Conservation (phyloP, 2,888 invertebrate species). For the Ormyrus thymus region DNA sequence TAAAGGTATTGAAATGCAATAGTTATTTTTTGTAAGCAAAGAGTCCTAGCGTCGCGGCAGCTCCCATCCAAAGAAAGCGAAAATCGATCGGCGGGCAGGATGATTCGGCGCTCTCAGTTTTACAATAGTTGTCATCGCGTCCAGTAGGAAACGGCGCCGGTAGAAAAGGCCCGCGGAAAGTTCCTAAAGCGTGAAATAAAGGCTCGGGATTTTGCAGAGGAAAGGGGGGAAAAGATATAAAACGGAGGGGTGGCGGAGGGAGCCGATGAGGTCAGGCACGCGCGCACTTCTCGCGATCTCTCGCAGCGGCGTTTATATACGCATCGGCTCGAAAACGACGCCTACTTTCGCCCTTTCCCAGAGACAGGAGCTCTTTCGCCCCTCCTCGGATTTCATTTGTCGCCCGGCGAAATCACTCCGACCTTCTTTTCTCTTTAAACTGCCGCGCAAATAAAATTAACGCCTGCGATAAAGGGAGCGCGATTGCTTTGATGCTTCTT, state of each 20-base stretch:
- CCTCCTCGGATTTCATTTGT: conserved; percentile 5
- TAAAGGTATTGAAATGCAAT: no score
- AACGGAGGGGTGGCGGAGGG: conserved; percentile 10
- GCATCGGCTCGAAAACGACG: conserved; percentile 56
- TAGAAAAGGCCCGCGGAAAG: conserved; percentile 2
- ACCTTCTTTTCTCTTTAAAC: conserved; percentile 20
- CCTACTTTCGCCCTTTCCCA: conserved; percentile 44
- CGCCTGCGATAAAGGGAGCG: neutral
- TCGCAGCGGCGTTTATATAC: conserved; percentile 53
- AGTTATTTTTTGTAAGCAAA: no score
- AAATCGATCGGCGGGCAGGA: neutral
- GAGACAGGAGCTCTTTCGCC: neutral
- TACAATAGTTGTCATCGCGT: neutral
- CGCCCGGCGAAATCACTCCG: conserved; percentile 21
- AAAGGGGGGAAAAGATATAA: conserved; percentile 31
- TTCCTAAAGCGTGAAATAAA: conserved; percentile 60
- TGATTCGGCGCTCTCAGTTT: conserved; percentile 1
- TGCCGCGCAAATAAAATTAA: conserved; percentile 1
- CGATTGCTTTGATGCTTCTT: neutral
- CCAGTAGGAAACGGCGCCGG: neutral
- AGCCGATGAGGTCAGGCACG: conserved; percentile 65
- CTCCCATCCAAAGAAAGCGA: neutral
- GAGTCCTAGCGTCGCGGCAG: no score
- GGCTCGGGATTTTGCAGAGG: conserved; percentile 56
- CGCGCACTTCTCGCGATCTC: conserved; percentile 58